Conservation (phyloP, 1,140 invertebrate genomes). For the Sminthurides bifidus region DNA sequence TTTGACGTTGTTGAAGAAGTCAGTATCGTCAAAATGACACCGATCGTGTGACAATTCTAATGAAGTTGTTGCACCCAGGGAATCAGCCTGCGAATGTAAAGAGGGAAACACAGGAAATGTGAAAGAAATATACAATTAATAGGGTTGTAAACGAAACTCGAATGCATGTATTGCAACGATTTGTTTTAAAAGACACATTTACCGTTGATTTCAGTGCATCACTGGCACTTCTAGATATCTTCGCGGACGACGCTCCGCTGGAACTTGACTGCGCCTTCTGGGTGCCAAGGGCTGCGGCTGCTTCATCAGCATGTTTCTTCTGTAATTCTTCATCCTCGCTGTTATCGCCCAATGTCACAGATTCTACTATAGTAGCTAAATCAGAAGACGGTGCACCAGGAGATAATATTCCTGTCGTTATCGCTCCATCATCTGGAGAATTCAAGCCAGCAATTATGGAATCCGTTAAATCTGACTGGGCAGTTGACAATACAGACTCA, state of each 20-base stretch:
- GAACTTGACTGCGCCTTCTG: not conserved
- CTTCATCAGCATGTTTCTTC: constrained; percentile 7
- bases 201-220: too few species aligned
- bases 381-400: constrained; percentile 53
- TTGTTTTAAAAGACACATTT: too few species aligned
- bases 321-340: constrained; percentile 29
- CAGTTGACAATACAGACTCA: constrained; percentile 69
- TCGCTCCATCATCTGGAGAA: constrained; percentile 20
- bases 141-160: too few species aligned
- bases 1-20: constrained; percentile 30
- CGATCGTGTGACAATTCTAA: constrained; percentile 3
- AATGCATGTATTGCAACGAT: too few species aligned
- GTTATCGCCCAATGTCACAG: constrained; percentile 18
- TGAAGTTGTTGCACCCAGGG: not conserved
- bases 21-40: constrained; percentile 23
- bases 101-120: too few species aligned
- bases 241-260: not conserved
- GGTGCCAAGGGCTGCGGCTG: constrained; percentile 1
- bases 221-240: too few species aligned
- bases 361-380: constrained; percentile 69
- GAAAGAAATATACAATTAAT: too few species aligned
- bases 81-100: not conserved
- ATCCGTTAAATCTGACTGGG: constrained; percentile 58
- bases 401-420: constrained; percentile 14
- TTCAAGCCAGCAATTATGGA: constrained; percentile 24